phyloP scores from a whole-genome alignment of 2,888 invertebrate genomes.

The Agrotis puta region DNA sequence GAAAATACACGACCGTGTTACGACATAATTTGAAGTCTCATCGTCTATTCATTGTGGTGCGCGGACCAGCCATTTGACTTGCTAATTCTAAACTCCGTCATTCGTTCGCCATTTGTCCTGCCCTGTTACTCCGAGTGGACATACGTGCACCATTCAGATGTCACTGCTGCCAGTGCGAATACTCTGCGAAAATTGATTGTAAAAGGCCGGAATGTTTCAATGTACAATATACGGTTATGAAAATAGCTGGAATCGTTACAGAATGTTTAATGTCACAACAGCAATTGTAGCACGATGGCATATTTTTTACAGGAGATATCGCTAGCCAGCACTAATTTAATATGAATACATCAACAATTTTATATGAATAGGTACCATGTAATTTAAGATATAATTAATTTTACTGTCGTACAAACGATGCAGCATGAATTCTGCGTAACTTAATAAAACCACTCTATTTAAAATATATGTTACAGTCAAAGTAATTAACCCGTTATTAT shows the following conservation, averaged over 20 bases:
- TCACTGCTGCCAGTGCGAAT: constrained; percentile 19
- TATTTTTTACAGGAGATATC: no score
- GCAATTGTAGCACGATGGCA: no score
- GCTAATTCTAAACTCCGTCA: constrained; percentile 56
- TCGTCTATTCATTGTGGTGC: constrained; percentile 62
- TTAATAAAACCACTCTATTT: background rate
- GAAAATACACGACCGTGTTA: constrained; percentile 45
- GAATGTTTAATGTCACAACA: background rate
- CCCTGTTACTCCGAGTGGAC: constrained; percentile 34
- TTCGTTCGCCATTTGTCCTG: constrained; percentile 43
- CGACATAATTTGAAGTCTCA: constrained; percentile 50
- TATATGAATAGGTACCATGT: no score
- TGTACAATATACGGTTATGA: background rate
- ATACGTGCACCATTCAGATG: constrained; percentile 34
- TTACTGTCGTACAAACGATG: no score
- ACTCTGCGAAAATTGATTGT: constrained; percentile 28
- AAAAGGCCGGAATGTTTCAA: background rate
- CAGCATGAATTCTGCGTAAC: background rate
- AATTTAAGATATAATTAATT: no score
- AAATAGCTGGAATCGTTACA: background rate
- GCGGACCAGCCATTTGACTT: constrained; percentile 66
- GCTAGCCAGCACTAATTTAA: no score
- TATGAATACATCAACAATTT: no score
- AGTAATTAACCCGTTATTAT: no score
- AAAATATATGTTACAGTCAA: no score